Evolutionary conservation across 2,888 invertebrate genomes (phyloP).

Genomic region (Venusia cambrica): DNA sequence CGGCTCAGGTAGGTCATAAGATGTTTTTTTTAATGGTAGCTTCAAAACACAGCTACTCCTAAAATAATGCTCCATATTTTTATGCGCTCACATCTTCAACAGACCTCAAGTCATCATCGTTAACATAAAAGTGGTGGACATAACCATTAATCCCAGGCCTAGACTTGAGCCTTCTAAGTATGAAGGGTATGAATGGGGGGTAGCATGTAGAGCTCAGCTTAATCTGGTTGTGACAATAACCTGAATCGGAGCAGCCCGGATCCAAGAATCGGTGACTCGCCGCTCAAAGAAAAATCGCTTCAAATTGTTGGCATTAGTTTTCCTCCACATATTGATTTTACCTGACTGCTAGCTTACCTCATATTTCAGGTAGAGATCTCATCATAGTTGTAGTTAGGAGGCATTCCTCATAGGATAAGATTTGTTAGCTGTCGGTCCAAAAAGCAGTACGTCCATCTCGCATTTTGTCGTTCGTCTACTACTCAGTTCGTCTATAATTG

Average conservation of each 20-base stretch:
- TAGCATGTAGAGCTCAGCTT: constrained; percentile 22
- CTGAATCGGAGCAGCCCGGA: constrained; percentile 31
- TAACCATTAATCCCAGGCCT: constrained; percentile 28
- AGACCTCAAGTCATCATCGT: constrained; percentile 34
- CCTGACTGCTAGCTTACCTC: too few relatives aligned
- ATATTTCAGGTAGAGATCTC: too few relatives aligned
- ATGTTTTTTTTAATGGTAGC: too few relatives aligned
- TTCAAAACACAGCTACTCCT: too few relatives aligned
- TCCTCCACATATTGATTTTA: constrained; percentile 13
- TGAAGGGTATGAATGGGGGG: constrained; percentile 8
- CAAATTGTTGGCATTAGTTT: constrained; percentile 14
- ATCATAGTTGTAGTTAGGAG: too few relatives aligned
- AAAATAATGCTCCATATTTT: constrained; percentile 28
- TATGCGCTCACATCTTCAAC: constrained; percentile 32
- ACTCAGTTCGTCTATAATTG: too few relatives aligned
- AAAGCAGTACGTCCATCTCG: too few relatives aligned
- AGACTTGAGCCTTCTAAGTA: neutral
- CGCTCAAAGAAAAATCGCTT: constrained; percentile 20
- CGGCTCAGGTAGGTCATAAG: too few relatives aligned
- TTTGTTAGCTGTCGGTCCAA: neutral
- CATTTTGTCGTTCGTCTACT: too few relatives aligned
- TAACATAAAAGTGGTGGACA: constrained; percentile 36
- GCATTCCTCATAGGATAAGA: too few relatives aligned
- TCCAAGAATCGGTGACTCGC: constrained; percentile 25
- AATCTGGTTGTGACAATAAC: constrained; percentile 35